Conservation (phyloP, 2,113 vertebrate species). For the Albula glossodonta region DNA sequence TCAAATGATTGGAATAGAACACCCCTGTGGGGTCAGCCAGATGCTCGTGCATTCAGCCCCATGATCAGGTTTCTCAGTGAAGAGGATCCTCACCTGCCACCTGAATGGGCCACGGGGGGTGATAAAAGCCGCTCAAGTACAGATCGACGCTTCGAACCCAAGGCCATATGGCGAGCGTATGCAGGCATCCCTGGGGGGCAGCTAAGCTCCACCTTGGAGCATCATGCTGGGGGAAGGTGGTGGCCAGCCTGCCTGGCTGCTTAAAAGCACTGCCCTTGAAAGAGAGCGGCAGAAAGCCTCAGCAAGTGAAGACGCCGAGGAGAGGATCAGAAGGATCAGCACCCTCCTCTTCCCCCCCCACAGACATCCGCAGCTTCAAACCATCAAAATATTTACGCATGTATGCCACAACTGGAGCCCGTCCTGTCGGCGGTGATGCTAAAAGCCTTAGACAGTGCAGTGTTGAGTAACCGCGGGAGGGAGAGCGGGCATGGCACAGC, state of each 20-base stretch:
- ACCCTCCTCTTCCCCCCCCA: slow-evolving; percentile 22
- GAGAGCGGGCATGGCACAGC: not conserved
- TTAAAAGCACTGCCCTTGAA: not conserved
- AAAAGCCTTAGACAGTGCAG: slow-evolving; percentile 13
- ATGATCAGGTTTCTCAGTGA: slow-evolving; percentile 54
- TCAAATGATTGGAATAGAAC: slow-evolving; percentile 25
- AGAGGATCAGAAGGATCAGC: not conserved
- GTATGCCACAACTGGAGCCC: slow-evolving; percentile 19
- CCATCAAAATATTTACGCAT: slow-evolving; percentile 45
- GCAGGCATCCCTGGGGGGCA: slow-evolving; percentile 9
- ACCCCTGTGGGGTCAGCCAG: slow-evolving; percentile 42
- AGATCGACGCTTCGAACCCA: slow-evolving; percentile 25
- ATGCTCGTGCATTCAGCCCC: slow-evolving; percentile 53
- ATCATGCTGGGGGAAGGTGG: not conserved
- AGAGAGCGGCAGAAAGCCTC: not conserved
- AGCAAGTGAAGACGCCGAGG: not conserved
- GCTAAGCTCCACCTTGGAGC: not conserved
- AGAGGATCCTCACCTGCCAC: slow-evolving; percentile 42
- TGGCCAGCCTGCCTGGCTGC: no score
- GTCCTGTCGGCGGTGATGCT: not conserved
- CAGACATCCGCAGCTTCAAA: slow-evolving; percentile 27
- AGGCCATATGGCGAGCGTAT: slow-evolving; percentile 48
- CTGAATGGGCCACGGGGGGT: slow-evolving; percentile 30
- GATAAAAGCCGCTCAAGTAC: slow-evolving; percentile 48
- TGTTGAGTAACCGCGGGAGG: not conserved